These are phyloP conservation scores for Aselliscus stoliczkanus DNA, from an alignment of 2,797 vertebrate genomes.

Conservation along the genomic window DNA sequence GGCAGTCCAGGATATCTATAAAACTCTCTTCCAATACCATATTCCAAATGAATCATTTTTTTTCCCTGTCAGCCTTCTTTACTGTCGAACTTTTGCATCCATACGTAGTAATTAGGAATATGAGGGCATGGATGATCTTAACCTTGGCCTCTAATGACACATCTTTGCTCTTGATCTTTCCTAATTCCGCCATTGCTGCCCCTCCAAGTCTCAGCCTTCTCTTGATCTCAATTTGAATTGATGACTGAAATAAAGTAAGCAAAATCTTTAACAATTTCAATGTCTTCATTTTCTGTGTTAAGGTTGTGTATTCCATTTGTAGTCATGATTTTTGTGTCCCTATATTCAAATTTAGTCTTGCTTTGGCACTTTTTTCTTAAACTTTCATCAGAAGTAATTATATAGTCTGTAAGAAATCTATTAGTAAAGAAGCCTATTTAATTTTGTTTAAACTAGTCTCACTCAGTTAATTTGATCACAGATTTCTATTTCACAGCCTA, in stretches of 20 bases:
- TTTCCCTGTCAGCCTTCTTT: background rate
- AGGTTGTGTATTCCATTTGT: no score
- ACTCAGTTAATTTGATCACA: background rate
- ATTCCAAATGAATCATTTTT: background rate
- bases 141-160: background rate
- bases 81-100: background rate
- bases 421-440: conserved; percentile 4
- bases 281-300: no score
- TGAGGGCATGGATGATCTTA: background rate
- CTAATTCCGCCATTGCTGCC: background rate
- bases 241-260: no score
- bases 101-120: background rate
- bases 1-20: background rate
- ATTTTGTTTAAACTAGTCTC: background rate
- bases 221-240: background rate
- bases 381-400: background rate
- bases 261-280: no score
- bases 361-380: no score
- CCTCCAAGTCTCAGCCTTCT: background rate
- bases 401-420: background rate
- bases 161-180: background rate
- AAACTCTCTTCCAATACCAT: background rate
- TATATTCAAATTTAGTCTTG: no score
- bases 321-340: no score
- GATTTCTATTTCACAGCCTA: background rate